Conservation (phyloP, 2,888 invertebrate species). For the Heteromyza rotundicornis region DNA sequence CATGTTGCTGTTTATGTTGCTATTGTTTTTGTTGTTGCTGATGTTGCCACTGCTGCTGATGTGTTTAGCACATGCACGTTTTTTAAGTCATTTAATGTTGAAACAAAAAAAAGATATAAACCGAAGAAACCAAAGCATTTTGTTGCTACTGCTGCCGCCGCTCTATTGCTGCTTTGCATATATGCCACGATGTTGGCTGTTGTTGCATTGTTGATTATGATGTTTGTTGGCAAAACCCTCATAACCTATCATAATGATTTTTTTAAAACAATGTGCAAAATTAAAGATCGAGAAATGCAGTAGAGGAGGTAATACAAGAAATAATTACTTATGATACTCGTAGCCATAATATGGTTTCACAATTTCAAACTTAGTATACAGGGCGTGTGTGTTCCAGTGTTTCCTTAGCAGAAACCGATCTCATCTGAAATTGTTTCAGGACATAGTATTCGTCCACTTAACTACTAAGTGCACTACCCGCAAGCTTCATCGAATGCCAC, state of each 20-base stretch:
- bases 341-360: neutral
- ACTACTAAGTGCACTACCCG: no score
- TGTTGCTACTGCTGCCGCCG: constrained; percentile 11
- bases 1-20: neutral
- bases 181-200: constrained; percentile 23
- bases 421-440: no score
- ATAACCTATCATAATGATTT: constrained; percentile 2
- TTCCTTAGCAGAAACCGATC: no score
- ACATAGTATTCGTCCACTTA: no score
- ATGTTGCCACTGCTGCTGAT: constrained; percentile 14
- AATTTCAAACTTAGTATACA: neutral
- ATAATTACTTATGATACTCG: neutral
- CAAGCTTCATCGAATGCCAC: no score
- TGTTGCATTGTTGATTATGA: constrained; percentile 27
- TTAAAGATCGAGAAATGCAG: constrained; percentile 11
- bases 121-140: no score
- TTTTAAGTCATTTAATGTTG: constrained; percentile 22
- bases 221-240: constrained; percentile 21
- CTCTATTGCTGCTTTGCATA: constrained; percentile 7
- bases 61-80: constrained; percentile 20
- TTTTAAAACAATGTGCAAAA: constrained; percentile 17
- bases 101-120: no score
- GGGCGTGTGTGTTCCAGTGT: neutral
- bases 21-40: constrained; percentile 1
- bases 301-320: neutral